Conservation (phyloP, 1,140 invertebrate genomes). For the Plectrocnemia conspersa region DNA sequence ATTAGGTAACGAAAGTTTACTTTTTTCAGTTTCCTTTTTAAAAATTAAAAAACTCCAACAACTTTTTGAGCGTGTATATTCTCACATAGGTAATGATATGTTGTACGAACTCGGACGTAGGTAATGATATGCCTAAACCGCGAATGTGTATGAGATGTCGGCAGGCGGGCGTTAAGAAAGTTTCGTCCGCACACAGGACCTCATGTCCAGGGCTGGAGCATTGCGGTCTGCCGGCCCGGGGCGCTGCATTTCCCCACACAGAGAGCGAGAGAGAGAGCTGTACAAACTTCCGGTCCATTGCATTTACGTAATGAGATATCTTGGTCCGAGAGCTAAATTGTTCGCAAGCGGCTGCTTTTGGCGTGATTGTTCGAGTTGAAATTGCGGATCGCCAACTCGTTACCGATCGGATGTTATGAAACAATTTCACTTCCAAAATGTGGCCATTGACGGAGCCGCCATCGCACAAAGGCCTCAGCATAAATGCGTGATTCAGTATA, state of each 20-base stretch:
- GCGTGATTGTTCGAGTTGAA: slow-evolving; percentile 11
- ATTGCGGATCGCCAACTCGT: background rate
- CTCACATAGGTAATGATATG: too few relatives aligned
- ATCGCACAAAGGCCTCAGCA: background rate
- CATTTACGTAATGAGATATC: slow-evolving; percentile 24
- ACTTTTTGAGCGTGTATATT: too few relatives aligned
- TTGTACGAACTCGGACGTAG: too few relatives aligned
- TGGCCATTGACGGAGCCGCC: too few relatives aligned
- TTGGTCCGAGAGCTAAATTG: slow-evolving; percentile 15
- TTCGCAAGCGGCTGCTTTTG: slow-evolving; percentile 4
- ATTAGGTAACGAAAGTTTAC: too few relatives aligned
- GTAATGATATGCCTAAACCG: background rate
- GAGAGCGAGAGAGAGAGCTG: background rate
- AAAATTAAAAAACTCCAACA: too few relatives aligned
- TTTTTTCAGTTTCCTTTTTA: too few relatives aligned
- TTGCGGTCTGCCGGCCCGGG: background rate
- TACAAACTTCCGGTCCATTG: slow-evolving; percentile 19
- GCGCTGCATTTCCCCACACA: background rate
- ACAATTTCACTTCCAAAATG: slow-evolving; percentile 15
- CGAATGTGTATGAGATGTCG: background rate
- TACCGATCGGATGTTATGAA: slow-evolving; percentile 14
- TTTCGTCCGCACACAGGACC: background rate
- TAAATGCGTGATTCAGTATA: too few relatives aligned
- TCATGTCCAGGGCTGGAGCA: background rate
- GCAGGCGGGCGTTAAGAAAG: background rate